A percentile compares a stretch with the other conserved stretches of the same genome.
phyloP scores from a whole-genome alignment of 35 echinoderm and acorn worm genomes.

The Lytechinus pictus region DNA sequence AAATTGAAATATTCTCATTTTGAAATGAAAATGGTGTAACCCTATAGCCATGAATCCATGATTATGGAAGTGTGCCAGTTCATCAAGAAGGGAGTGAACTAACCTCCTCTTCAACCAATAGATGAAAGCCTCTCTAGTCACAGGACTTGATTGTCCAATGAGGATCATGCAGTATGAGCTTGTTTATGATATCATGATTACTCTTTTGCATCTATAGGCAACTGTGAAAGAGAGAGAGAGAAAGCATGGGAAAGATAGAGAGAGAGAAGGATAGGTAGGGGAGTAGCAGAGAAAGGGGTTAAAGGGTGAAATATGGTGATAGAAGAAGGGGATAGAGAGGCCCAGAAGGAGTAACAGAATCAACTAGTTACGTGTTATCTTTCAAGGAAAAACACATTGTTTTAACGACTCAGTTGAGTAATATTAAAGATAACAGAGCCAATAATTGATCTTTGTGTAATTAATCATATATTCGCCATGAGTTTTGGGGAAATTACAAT shows the following conservation, averaged over 20 bases:
- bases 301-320: neutral
- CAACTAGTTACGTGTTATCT: no score
- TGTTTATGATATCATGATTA: neutral
- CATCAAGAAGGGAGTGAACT: neutral
- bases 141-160: neutral
- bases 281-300: neutral
- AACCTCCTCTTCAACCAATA: neutral
- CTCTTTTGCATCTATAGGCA: neutral
- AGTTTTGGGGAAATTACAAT: no score
- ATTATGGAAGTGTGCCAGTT: no score
- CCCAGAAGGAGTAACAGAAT: neutral
- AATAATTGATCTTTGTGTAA: no score
- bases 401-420: no score
- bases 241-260: neutral
- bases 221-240: neutral
- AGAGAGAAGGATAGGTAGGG: neutral
- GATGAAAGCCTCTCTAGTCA: neutral
- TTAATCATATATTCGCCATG: no score
- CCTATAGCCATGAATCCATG: no score
- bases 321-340: neutral
- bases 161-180: neutral
- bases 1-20: no score
- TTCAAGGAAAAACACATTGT: no score
- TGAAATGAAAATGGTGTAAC: no score
- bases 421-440: no score